phyloP scores from a whole-genome alignment of 2,797 vertebrate species.

The Aselliscus stoliczkanus region DNA sequence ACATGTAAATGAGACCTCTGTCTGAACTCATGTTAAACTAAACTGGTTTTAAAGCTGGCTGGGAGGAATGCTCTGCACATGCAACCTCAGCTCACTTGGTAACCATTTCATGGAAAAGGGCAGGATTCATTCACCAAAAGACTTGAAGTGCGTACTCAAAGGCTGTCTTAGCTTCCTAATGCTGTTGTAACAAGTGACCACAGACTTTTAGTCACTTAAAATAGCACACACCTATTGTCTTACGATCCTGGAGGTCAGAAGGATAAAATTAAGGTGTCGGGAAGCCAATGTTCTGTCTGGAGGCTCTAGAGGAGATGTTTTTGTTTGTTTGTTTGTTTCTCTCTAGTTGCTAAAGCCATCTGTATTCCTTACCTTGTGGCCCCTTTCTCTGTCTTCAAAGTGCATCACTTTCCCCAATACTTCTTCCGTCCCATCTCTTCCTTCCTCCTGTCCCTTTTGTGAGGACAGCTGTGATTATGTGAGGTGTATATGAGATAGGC shows the following conservation, averaged over 20 bases:
- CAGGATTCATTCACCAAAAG: accelerated
- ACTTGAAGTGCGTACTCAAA: neutral
- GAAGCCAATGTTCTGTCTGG: neutral
- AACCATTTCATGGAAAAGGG: neutral
- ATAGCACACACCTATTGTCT: neutral
- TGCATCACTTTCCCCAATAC: accelerated
- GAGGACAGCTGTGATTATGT: neutral
- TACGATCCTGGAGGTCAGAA: neutral
- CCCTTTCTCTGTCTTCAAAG: neutral
- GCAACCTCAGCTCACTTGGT: neutral
- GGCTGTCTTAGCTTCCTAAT: neutral
- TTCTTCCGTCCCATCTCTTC: neutral
- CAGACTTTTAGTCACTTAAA: neutral
- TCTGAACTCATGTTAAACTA: neutral
- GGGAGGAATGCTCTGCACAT: neutral
- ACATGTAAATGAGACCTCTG: neutral
- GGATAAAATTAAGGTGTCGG: neutral
- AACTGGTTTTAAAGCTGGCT: neutral
- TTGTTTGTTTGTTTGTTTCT: neutral
- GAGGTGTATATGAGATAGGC: neutral
- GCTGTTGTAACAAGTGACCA: neutral
- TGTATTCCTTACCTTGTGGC: neutral
- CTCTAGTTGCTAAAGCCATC: neutral
- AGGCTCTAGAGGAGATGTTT: neutral
- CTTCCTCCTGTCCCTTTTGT: neutral